These are phyloP conservation scores for Brenthis hecate DNA, from an alignment of 2,888 invertebrate genomes.

Conservation along the genomic window DNA sequence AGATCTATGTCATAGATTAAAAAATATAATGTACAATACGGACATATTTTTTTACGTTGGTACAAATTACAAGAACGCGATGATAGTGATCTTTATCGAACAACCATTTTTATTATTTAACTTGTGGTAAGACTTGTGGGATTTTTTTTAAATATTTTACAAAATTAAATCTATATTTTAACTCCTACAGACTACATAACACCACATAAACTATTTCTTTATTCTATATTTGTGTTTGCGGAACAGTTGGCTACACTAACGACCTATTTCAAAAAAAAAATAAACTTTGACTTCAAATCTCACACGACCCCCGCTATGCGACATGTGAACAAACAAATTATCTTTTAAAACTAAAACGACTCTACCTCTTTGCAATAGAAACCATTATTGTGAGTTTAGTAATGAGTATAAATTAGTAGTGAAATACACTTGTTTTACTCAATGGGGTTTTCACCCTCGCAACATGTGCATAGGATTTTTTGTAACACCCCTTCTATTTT, in stretches of 20 bases:
- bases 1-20: too few species aligned
- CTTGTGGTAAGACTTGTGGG: not conserved
- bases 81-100: not conserved
- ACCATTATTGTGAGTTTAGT: constrained; percentile 39
- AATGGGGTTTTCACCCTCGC: constrained; percentile 64
- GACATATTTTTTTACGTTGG: too few species aligned
- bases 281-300: constrained; percentile 56
- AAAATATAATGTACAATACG: too few species aligned
- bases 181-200: not conserved
- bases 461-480: constrained; percentile 70
- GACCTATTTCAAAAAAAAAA: constrained; percentile 44
- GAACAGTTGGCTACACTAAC: constrained; percentile 42
- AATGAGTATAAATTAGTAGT: constrained; percentile 48
- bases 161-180: too few species aligned
- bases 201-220: constrained; percentile 2
- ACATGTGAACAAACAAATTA: constrained; percentile 74
- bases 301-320: constrained; percentile 62
- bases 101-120: not conserved
- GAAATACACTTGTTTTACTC: constrained; percentile 66
- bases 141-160: too few species aligned
- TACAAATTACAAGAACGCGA: too few species aligned
- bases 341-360: constrained; percentile 23
- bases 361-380: constrained; percentile 42
- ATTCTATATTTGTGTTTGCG: constrained; percentile 28
- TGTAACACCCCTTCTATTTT: constrained; percentile 65